Percentiles rank a stretch among this genome's conserved stretches.
These are phyloP conservation scores for Drosophila obscura DNA, from an alignment of 1,140 invertebrate genomes.

Conservation along the genomic window DNA sequence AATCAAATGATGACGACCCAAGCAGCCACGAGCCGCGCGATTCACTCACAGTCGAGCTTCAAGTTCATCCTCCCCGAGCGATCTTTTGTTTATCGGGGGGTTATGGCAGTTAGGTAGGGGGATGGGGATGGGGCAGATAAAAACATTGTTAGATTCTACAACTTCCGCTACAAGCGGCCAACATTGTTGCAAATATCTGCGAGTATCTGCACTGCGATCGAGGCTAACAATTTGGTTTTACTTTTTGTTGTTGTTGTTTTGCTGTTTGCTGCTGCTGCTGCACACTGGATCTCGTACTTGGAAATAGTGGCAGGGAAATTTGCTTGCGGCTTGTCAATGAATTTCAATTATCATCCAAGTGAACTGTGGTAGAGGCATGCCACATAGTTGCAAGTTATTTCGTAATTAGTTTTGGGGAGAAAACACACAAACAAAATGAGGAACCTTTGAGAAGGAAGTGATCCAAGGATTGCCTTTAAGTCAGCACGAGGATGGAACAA, in stretches of 20 bases:
- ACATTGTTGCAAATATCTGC: constrained; percentile 68
- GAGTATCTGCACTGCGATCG: constrained; percentile 37
- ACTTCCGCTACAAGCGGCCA: constrained; percentile 66
- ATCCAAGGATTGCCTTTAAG: too few relatives aligned
- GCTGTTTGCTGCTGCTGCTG: constrained; percentile 26
- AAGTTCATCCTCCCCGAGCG: constrained; percentile 65
- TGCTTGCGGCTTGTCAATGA: constrained; percentile 18
- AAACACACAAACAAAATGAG: too few relatives aligned
- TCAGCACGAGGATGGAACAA: too few relatives aligned
- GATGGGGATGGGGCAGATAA: not conserved
- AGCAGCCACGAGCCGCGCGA: constrained; percentile 31
- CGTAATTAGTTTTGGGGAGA: constrained; percentile 10
- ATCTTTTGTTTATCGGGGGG: constrained; percentile 17
- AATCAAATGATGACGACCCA: constrained; percentile 74
- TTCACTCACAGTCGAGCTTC: constrained; percentile 47
- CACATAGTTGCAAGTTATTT: constrained; percentile 13
- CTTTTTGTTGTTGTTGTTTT: constrained; percentile 43
- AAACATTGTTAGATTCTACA: constrained; percentile 45
- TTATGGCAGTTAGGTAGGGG: not conserved
- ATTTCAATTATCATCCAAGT: constrained; percentile 34
- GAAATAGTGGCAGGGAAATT: constrained; percentile 34
- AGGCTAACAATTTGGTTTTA: constrained; percentile 54
- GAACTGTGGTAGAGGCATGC: too few relatives aligned
- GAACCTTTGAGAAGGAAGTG: too few relatives aligned
- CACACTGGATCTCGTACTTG: constrained; percentile 47